These are phyloP conservation scores for Chironomus tepperi DNA, from an alignment of 1,140 invertebrate genomes.

Conservation along the genomic window DNA sequence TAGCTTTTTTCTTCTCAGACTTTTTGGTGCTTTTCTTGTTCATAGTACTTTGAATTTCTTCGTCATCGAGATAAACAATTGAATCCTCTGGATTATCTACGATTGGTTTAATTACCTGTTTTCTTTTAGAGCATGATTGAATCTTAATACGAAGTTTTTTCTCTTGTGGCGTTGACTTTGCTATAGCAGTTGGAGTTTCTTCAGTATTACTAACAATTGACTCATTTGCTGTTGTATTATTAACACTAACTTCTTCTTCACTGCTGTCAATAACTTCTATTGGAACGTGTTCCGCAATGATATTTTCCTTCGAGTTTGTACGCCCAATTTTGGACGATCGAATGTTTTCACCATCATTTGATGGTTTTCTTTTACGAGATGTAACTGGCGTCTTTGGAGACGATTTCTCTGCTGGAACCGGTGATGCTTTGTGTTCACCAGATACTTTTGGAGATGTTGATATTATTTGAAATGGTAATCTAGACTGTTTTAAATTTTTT, in stretches of 20 bases:
- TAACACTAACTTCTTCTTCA: not conserved
- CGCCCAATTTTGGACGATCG: not conserved
- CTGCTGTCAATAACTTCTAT: not conserved
- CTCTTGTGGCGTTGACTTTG: not conserved
- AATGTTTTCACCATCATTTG: not conserved
- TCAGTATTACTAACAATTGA: not conserved
- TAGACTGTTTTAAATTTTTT: not conserved
- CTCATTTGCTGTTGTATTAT: not conserved
- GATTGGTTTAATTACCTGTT: not conserved
- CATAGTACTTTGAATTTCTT: not conserved
- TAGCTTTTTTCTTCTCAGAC: not conserved
- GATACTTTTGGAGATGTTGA: not conserved
- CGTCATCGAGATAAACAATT: not conserved
- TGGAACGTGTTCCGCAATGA: not conserved
- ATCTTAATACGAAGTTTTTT: not conserved
- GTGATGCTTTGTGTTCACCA: not conserved
- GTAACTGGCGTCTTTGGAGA: not conserved
- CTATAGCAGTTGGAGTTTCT: not conserved
- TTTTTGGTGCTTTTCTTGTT: not conserved
- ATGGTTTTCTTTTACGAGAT: not conserved
- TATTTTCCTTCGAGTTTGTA: not conserved
- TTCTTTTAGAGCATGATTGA: not conserved
- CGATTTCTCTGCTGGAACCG: not conserved
- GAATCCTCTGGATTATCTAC: not conserved
- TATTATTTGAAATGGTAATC: constrained; percentile 7